Evolutionary conservation across 2,797 vertebrate species (phyloP), one percentile per base, ranked within the genome.

Genomic region (Coreius guichenoti): DNA sequence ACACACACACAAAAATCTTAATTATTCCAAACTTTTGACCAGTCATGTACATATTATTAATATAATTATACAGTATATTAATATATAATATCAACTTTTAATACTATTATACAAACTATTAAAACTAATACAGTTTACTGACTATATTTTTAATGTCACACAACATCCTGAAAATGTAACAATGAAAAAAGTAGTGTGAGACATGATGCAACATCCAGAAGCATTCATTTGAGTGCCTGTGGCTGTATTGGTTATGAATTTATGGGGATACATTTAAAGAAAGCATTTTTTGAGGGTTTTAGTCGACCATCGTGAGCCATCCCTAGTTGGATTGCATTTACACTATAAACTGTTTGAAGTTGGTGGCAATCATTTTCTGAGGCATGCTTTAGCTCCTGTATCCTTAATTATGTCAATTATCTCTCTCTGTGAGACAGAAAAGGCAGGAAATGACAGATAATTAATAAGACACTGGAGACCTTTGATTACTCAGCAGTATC

Each of bases 331-430:
- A 31, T 67, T 68, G 17, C 9, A 47, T 31, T 65, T 47, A 47
- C 9, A 13, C 7, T 8, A 13, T 39, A 39, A 43, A 43, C 61
- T 47, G 19, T 29, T 72, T 45, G 12, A 8, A 21, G 39, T 47
- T 17, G 16, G 4, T 43, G n/a, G 47, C 45, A 67, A 54, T n/a
- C 19, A 31, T 86, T 31, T 86, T 45, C n/a, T 78, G 78, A 82
- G 21, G 45, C 56, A 31, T 23, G 33, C 21, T 79, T 74, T 49
- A 56, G 31, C 47, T 39, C 49, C 72, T 79, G 26, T 51, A 68
- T 82, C 70, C 74, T 86, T 78, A 86, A 78, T 84, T 63, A 81
- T 69, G 85, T 77, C 80, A 77, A 85, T 82, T 85, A 81, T 65
- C 56, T 70, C 65, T 68, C 56, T 79, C 58, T 43, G 54, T 56